Evolutionary conservation across 2,797 vertebrate species (phyloP).

Genomic region (Hozukius guyotensis): DNA sequence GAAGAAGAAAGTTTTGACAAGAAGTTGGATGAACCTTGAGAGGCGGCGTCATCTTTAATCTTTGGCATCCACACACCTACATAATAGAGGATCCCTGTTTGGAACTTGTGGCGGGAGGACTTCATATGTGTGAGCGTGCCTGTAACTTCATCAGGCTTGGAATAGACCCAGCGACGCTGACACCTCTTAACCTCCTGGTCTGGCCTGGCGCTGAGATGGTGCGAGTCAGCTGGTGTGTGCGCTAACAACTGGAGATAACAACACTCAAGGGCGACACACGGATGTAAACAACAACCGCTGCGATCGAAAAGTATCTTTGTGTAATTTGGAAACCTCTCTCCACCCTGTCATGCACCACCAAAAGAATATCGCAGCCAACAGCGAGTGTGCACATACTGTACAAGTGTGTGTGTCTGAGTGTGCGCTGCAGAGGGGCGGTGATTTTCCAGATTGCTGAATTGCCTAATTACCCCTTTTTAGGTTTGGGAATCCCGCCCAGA

Average conservation of each 20-base stretch:
- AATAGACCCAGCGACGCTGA: constrained; percentile 43
- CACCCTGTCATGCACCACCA: constrained; percentile 22
- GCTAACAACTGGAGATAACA: constrained; percentile 48
- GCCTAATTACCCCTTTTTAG: constrained; percentile 68
- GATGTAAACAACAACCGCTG: constrained; percentile 54
- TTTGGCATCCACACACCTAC: background rate
- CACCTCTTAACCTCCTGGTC: constrained; percentile 33
- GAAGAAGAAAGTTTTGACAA: background rate
- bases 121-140: constrained; percentile 30
- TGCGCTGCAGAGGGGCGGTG: constrained; percentile 47
- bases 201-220: background rate
- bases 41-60: background rate
- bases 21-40: constrained; percentile 4
- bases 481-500: constrained; percentile 64
- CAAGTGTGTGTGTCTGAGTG: constrained; percentile 25
- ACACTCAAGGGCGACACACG: constrained; percentile 25
- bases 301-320: constrained; percentile 40
- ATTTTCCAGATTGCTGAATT: constrained; percentile 72
- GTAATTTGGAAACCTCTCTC: constrained; percentile 49
- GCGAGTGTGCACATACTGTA: constrained; percentile 5
- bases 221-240: constrained; percentile 39
- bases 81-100: constrained; percentile 17
- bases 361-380: constrained; percentile 32
- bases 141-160: constrained; percentile 56
- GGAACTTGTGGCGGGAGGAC: constrained; percentile 18